Conservation (phyloP, 2,113 vertebrate species). For the Heloderma charlesbogerti region DNA sequence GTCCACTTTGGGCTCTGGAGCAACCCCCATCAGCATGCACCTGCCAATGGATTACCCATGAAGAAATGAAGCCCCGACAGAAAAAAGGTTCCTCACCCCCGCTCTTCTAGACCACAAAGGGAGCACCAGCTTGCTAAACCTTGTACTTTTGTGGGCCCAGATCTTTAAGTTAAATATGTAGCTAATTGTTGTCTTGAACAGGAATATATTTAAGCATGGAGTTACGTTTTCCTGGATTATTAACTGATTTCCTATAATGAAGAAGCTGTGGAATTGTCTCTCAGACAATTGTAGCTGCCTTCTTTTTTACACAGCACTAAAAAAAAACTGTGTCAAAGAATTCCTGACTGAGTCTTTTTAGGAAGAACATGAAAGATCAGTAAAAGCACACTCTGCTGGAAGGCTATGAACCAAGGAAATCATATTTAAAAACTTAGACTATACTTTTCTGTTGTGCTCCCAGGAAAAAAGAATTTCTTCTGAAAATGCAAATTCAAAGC, state of each 20-base stretch:
- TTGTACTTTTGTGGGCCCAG: not conserved
- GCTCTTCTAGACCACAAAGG: not conserved
- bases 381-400: not conserved
- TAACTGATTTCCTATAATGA: not conserved
- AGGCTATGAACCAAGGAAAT: not conserved
- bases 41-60: not conserved
- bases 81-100: not conserved
- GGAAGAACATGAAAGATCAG: slow-evolving; percentile 36
- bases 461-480: not conserved
- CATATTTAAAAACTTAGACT: not conserved
- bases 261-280: not conserved
- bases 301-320: slow-evolving; percentile 10
- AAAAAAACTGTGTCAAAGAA: slow-evolving; percentile 14
- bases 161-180: not conserved
- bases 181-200: too few relatives aligned
- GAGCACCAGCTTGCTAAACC: not conserved
- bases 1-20: not conserved
- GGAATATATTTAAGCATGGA: too few relatives aligned
- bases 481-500: not conserved
- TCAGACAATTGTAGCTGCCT: slow-evolving; percentile 1
- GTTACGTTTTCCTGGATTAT: not conserved
- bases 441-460: not conserved
- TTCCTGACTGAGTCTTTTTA: slow-evolving; percentile 33
- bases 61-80: not conserved
- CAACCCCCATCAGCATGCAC: not conserved